Evolutionary conservation across 2,888 invertebrate species (phyloP).

Genomic region (Euclidia mi): DNA sequence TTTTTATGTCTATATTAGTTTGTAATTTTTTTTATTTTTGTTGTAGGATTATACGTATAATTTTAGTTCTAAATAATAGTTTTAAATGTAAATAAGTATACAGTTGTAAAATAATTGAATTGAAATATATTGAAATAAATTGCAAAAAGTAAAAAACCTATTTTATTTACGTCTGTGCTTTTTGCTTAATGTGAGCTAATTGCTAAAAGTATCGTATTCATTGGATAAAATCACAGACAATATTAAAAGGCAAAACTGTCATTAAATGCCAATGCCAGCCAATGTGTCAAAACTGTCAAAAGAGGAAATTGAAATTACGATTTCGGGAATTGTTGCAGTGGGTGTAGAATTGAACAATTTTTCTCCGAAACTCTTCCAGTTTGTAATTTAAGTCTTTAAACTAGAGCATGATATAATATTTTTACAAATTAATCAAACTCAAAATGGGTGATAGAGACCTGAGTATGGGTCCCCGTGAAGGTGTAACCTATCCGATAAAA

Average conservation of each 20-base stretch:
- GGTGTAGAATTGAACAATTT: constrained; percentile 24
- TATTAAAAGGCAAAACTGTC: not conserved
- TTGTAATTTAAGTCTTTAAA: constrained; percentile 37
- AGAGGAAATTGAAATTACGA: constrained; percentile 15
- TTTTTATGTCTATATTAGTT: too few species aligned
- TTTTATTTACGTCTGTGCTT: too few species aligned
- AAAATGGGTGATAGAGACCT: constrained; percentile 90
- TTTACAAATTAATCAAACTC: constrained; percentile 46
- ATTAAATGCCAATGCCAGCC: not conserved
- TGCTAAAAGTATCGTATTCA: too few species aligned
- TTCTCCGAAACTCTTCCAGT: constrained; percentile 25
- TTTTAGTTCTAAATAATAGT: too few species aligned
- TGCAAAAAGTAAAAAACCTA: too few species aligned
- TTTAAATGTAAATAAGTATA: too few species aligned
- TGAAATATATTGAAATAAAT: too few species aligned
- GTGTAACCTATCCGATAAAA: constrained; percentile 94
- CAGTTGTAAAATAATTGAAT: too few species aligned
- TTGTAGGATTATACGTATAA: too few species aligned
- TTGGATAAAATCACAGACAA: too few species aligned
- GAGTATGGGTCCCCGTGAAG: constrained; percentile 92
- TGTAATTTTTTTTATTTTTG: too few species aligned
- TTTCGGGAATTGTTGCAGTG: constrained; percentile 21
- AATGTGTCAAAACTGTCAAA: constrained; percentile 43
- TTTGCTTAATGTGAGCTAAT: too few species aligned
- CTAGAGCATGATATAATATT: constrained; percentile 56